Evolutionary conservation across 2,888 invertebrate genomes (phyloP).

Genomic region (Siphlonurus alternatus): DNA sequence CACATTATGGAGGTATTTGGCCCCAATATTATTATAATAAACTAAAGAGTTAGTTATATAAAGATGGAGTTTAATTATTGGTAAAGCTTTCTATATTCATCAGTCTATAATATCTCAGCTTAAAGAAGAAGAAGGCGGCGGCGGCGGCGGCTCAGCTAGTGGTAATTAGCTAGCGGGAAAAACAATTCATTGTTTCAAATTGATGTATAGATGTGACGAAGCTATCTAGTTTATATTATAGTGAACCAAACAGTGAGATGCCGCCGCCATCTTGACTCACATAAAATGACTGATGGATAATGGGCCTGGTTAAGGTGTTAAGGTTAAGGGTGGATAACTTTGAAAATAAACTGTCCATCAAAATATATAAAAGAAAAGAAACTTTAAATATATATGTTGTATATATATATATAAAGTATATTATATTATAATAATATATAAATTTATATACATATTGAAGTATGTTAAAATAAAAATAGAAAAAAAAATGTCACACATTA

Average conservation of each 20-base stretch:
- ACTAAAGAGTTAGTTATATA: too few relatives aligned
- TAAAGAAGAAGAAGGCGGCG: neutral
- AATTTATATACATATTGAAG: neutral
- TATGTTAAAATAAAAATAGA: too few relatives aligned
- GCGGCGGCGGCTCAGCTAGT: neutral
- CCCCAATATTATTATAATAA: too few relatives aligned
- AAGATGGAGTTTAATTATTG: too few relatives aligned
- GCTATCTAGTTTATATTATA: too few relatives aligned
- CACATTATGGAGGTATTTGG: too few relatives aligned
- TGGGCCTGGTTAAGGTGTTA: neutral
- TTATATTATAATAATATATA: neutral
- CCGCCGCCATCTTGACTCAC: neutral
- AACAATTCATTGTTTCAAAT: neutral
- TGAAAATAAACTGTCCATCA: neutral
- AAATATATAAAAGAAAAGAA: neutral
- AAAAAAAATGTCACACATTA: neutral
- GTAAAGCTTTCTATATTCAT: too few relatives aligned
- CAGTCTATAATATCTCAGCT: neutral
- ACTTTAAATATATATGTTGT: neutral
- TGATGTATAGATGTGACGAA: neutral
- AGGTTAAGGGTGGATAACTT: neutral
- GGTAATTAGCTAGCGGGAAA: neutral
- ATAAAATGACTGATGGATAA: neutral
- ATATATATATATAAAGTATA: neutral
- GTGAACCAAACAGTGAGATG: too few relatives aligned